These are phyloP conservation scores for Brassicogethes aeneus DNA, from an alignment of 2,888 invertebrate genomes.

Conservation along the genomic window DNA sequence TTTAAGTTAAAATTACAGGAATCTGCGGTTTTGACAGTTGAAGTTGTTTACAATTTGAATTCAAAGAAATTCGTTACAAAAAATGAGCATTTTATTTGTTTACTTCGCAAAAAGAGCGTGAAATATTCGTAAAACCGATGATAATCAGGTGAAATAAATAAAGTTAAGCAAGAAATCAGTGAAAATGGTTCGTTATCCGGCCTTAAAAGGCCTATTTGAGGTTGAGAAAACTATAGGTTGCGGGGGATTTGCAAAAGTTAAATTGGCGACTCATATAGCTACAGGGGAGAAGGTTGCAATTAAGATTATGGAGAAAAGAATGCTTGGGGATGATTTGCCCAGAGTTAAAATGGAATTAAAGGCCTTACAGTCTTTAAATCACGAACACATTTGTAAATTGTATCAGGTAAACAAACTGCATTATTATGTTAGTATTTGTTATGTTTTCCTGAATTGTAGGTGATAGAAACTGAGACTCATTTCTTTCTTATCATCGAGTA, in stretches of 20 bases:
- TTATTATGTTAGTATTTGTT: no score
- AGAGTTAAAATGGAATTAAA: conserved; percentile 64
- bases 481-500: conserved; percentile 76
- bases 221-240: conserved; percentile 61
- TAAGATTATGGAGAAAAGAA: conserved; percentile 71
- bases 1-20: no score
- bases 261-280: conserved; percentile 65
- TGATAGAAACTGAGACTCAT: conserved; percentile 64
- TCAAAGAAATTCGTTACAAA: no score
- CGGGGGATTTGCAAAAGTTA: conserved; percentile 77
- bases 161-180: no score
- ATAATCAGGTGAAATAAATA: no score
- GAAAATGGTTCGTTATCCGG: conserved; percentile 44
- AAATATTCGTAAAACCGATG: no score
- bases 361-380: conserved; percentile 59
- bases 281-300: conserved; percentile 76
- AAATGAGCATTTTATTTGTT: no score
- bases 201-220: conserved; percentile 55
- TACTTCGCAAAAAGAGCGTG: no score
- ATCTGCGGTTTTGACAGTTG: no score
- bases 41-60: no score
- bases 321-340: conserved; percentile 62
- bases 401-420: no score
- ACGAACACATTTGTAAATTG: conserved; percentile 68
- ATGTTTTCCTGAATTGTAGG: conserved; percentile 28